Evolutionary conservation across 2,797 vertebrate species (phyloP).

Genomic region (Acridotheres tristis): DNA sequence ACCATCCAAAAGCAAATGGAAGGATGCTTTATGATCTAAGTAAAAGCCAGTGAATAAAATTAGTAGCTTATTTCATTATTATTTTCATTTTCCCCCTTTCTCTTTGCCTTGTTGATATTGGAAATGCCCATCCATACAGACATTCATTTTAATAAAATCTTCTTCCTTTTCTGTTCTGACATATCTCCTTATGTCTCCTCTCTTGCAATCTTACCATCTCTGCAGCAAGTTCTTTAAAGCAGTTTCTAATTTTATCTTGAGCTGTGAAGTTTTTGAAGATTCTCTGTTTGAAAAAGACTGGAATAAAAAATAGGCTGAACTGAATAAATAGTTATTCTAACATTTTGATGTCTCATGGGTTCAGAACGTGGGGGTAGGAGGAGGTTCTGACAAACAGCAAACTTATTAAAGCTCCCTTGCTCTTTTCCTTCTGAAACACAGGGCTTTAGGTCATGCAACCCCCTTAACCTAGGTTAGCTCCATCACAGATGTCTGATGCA

Average conservation of each 20-base stretch:
- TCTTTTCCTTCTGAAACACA: neutral
- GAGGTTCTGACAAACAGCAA: neutral
- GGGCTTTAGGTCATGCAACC: neutral
- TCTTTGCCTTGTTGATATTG: neutral
- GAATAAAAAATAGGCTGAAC: conserved; percentile 42
- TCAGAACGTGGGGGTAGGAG: neutral
- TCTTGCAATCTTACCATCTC: conserved; percentile 7
- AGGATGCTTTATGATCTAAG: neutral
- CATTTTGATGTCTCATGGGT: conserved; percentile 37
- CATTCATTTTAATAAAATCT: neutral
- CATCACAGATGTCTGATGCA: neutral
- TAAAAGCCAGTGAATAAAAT: neutral
- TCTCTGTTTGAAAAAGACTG: conserved; percentile 29
- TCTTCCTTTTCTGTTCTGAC: neutral
- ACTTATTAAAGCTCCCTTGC: neutral
- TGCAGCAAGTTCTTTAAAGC: neutral
- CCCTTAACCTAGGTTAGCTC: neutral
- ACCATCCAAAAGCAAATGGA: neutral
- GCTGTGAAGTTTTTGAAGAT: conserved; percentile 56
- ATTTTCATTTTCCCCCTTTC: neutral
- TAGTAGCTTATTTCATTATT: neutral
- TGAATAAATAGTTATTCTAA: conserved; percentile 50
- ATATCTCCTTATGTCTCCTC: conserved; percentile 1
- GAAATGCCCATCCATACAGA: neutral
- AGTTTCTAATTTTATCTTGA: conserved; percentile 59